Percentiles rank a stretch among this genome's conserved stretches.
These are phyloP conservation scores for Chrysotoxum bicinctum DNA, from an alignment of 2,888 invertebrate species.

Conservation along the genomic window DNA sequence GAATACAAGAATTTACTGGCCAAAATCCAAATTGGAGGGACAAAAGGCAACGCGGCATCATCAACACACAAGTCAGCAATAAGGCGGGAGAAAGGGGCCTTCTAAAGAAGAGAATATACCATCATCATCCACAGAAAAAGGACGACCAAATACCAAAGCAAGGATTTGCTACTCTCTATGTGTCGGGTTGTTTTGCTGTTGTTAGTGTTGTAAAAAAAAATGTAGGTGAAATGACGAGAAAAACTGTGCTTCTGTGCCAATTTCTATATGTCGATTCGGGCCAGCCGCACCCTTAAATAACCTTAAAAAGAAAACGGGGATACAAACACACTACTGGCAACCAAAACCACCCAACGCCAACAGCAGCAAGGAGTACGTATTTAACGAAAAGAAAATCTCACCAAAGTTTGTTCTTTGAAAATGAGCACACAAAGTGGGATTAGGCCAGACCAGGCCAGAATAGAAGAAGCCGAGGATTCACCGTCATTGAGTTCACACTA, in stretches of 20 bases:
- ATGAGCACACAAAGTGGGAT: slow-evolving; percentile 57
- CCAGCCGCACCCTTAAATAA: slow-evolving; percentile 74
- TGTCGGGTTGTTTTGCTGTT: slow-evolving; percentile 39
- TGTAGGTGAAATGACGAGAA: slow-evolving; percentile 68
- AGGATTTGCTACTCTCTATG: slow-evolving; percentile 25
- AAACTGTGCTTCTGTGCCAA: slow-evolving; percentile 72
- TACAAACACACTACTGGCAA: slow-evolving; percentile 31
- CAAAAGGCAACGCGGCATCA: slow-evolving; percentile 70
- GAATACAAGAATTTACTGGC: slow-evolving; percentile 34
- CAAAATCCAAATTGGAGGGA: slow-evolving; percentile 54
- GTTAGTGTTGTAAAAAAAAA: slow-evolving; percentile 65
- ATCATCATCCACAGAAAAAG: slow-evolving; percentile 27
- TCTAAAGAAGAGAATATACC: neutral
- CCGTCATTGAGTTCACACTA: slow-evolving; percentile 64
- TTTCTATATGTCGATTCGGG: slow-evolving; percentile 68
- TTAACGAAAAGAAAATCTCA: slow-evolving; percentile 58
- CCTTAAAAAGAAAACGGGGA: slow-evolving; percentile 63
- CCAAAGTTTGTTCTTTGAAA: slow-evolving; percentile 59
- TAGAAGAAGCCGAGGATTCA: slow-evolving; percentile 39
- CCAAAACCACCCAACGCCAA: slow-evolving; percentile 8
- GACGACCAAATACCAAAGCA: neutral
- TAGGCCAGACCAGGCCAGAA: slow-evolving; percentile 43
- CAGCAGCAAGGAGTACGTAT: neutral
- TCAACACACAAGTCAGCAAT: slow-evolving; percentile 55
- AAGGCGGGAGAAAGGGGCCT: neutral